These are phyloP conservation scores for Nycticryphes semicollaris DNA, from an alignment of 2,113 vertebrate genomes.

Conservation along the genomic window DNA sequence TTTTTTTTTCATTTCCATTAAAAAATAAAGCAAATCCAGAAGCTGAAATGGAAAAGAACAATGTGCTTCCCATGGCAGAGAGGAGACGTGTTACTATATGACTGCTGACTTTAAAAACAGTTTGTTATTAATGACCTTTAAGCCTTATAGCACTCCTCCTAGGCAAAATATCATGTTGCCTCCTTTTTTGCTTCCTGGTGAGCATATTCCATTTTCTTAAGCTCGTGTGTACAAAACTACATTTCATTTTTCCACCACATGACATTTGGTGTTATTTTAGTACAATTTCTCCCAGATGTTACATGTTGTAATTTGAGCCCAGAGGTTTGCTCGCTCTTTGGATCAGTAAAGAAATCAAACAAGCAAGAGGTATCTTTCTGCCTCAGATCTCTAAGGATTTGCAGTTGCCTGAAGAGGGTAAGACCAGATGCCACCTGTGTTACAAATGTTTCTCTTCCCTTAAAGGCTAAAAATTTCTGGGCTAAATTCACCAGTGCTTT, in stretches of 20 bases:
- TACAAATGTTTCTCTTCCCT: neutral
- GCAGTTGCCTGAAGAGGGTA: neutral
- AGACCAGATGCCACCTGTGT: neutral
- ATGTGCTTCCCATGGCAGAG: neutral
- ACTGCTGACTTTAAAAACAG: neutral
- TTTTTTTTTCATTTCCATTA: neutral
- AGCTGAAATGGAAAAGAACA: neutral
- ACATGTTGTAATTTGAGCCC: neutral
- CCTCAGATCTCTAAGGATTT: neutral
- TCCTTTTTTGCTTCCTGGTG: neutral
- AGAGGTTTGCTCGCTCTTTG: neutral
- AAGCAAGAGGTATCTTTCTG: neutral
- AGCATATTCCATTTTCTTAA: neutral
- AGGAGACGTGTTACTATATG: neutral
- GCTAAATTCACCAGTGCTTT: neutral
- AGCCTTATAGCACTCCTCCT: neutral
- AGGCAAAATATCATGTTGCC: neutral
- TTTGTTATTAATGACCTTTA: neutral
- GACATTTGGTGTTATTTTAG: neutral
- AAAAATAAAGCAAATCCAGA: neutral
- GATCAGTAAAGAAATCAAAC: neutral
- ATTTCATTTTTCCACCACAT: neutral
- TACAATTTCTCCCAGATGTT: neutral
- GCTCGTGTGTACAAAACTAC: neutral
- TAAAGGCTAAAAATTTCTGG: neutral